Conservation (phyloP, 1,140 invertebrate species). For the Popillia japonica region DNA sequence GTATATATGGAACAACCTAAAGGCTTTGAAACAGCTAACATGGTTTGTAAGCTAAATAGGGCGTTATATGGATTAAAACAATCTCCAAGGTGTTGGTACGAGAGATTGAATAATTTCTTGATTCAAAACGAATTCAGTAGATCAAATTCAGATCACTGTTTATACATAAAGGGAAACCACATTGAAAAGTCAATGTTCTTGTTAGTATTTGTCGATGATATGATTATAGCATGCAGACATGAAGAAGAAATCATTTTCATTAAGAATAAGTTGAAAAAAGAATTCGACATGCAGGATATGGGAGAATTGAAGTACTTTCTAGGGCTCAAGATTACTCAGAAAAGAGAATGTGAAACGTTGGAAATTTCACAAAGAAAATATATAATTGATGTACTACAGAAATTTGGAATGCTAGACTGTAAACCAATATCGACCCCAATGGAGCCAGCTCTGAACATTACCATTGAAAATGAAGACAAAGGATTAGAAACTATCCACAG, state of each 20-base stretch:
- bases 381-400: conserved; percentile 4
- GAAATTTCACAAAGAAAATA: neutral
- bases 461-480: conserved; percentile 13
- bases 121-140: neutral
- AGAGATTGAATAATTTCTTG: too few species aligned
- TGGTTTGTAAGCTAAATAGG: conserved; percentile 19
- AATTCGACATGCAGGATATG: conserved; percentile 27
- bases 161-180: neutral
- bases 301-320: conserved; percentile 18
- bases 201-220: conserved; percentile 13
- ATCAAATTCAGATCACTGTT: conserved; percentile 3
- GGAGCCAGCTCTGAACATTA: too few species aligned
- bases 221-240: neutral
- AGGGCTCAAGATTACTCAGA: conserved; percentile 10
- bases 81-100: neutral
- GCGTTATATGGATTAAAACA: neutral
- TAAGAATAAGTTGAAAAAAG: neutral
- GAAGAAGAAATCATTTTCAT: neutral
- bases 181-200: neutral
- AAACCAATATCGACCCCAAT: conserved; percentile 23
- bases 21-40: too few species aligned
- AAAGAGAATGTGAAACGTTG: neutral
- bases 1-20: too few species aligned
- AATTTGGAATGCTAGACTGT: too few species aligned
- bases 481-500: neutral